Conservation (phyloP, 2,113 vertebrate genomes). For the Falco punctatus region DNA sequence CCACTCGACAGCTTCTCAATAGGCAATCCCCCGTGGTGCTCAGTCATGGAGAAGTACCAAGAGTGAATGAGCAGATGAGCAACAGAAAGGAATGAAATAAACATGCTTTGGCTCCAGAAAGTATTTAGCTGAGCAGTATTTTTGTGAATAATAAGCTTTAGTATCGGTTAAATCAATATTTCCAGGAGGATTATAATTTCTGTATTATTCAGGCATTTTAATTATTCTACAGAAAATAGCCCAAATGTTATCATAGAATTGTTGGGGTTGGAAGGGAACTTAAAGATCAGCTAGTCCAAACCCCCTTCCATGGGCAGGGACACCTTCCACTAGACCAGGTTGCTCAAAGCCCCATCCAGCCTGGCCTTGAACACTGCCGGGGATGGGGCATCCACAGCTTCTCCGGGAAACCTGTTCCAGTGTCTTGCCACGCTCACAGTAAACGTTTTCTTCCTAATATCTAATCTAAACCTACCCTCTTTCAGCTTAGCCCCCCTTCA, state of each 20-base stretch:
- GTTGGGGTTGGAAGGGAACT: background rate
- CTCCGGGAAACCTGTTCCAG: background rate
- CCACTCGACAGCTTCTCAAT: background rate
- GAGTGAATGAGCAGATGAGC: background rate
- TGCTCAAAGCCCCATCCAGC: background rate
- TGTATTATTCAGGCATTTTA: background rate
- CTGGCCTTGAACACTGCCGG: background rate
- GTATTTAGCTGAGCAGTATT: background rate
- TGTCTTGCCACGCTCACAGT: background rate
- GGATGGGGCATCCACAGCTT: background rate
- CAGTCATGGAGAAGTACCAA: background rate
- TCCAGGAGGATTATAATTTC: background rate
- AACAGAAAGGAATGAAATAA: background rate
- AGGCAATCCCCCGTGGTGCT: rapidly evolving
- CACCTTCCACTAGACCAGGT: background rate
- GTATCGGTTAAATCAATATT: background rate
- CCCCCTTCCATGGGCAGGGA: background rate
- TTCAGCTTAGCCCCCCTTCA: background rate
- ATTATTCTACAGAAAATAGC: background rate
- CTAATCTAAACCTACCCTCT: background rate
- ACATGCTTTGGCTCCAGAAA: rapidly evolving
- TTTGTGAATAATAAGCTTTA: background rate
- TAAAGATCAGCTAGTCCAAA: background rate
- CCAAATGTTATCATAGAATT: background rate
- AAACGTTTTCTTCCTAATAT: background rate